A percentile compares a stretch with the other conserved stretches of the same genome.
phyloP scores from a whole-genome alignment of 2,113 vertebrate genomes.

The Ornithorhynchus anatinus region DNA sequence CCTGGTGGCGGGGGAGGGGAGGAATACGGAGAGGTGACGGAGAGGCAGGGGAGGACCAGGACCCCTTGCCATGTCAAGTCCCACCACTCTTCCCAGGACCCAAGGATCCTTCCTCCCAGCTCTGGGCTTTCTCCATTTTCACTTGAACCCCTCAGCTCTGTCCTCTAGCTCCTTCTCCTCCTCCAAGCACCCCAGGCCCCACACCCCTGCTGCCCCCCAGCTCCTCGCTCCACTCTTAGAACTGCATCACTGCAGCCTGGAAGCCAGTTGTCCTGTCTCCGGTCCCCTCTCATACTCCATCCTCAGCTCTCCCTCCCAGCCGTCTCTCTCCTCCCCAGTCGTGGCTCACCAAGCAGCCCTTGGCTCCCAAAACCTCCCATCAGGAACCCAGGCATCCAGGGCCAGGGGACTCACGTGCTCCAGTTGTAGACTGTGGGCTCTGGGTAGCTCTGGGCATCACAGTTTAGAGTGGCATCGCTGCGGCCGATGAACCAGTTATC shows the following conservation, averaged over 20 bases:
- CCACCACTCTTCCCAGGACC: background rate
- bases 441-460: slow-evolving; percentile 78
- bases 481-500: slow-evolving; percentile 87
- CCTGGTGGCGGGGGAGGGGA: slow-evolving; percentile 47
- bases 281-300: too few species aligned
- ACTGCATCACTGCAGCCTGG: background rate
- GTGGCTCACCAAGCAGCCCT: too few species aligned
- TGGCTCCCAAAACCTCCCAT: background rate
- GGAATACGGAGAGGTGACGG: background rate
- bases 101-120: background rate
- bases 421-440: slow-evolving; percentile 65
- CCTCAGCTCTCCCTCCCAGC: too few species aligned
- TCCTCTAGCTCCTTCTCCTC: background rate
- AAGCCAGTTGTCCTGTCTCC: too few species aligned
- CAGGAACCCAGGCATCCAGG: background rate
- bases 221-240: background rate
- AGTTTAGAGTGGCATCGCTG: slow-evolving; percentile 74
- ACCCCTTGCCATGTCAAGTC: background rate
- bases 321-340: too few species aligned
- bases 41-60: background rate
- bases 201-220: background rate
- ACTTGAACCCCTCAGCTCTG: too few species aligned
- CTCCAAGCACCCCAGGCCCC: too few species aligned
- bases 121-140: too few species aligned
- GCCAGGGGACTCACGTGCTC: slow-evolving; percentile 77